Conservation (phyloP, 2,888 invertebrate species). For the Mechanitis messenoides region DNA sequence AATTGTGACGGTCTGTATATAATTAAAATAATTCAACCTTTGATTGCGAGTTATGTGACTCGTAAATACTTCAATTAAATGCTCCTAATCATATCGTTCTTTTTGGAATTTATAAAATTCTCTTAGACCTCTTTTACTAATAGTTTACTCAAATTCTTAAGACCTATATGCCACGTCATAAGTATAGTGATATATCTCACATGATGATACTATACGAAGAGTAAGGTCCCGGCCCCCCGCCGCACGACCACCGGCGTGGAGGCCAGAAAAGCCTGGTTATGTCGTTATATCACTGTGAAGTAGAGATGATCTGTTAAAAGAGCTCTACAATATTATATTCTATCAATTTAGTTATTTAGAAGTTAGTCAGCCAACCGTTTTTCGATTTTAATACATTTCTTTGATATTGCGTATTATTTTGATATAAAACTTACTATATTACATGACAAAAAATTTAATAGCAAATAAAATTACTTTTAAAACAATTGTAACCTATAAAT, state of each 20-base stretch:
- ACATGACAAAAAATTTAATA: not conserved
- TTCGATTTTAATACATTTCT: too few relatives aligned
- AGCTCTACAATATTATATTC: slow-evolving; percentile 1
- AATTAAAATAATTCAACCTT: slow-evolving; percentile 22
- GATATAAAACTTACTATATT: slow-evolving; percentile 11
- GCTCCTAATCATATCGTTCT: slow-evolving; percentile 6
- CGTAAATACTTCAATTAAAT: slow-evolving; percentile 13
- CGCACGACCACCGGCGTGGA: slow-evolving; percentile 26
- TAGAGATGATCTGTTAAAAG: not conserved
- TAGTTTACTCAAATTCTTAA: too few relatives aligned
- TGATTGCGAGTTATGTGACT: slow-evolving; percentile 9
- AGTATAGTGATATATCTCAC: not conserved
- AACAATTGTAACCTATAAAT: not conserved
- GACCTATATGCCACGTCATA: too few relatives aligned
- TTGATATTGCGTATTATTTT: too few relatives aligned
- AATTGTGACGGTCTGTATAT: slow-evolving; percentile 15
- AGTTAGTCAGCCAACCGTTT: too few relatives aligned
- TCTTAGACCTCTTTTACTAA: not conserved
- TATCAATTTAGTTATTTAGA: too few relatives aligned
- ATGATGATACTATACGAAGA: slow-evolving; percentile 15
- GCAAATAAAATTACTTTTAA: not conserved
- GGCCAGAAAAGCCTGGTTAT: slow-evolving; percentile 12
- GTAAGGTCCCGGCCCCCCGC: slow-evolving; percentile 21
- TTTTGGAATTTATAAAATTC: not conserved
- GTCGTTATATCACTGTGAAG: not conserved